phyloP scores from a whole-genome alignment of 2,888 invertebrate species.

The Ganaspis brasiliensis region DNA sequence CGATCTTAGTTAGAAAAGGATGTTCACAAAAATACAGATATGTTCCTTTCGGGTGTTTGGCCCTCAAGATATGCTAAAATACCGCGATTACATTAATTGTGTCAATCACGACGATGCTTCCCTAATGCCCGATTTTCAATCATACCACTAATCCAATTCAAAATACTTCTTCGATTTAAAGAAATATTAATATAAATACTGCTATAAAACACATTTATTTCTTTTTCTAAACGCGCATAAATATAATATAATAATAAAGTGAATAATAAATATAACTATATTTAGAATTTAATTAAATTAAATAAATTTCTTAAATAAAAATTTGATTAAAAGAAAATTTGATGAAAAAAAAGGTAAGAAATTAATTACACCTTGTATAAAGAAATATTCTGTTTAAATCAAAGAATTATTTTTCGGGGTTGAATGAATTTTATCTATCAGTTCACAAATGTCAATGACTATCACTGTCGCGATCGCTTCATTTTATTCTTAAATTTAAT shows the following conservation, averaged over 20 bases:
- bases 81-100: slow-evolving; percentile 34
- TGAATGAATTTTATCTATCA: slow-evolving; percentile 10
- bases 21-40: slow-evolving; percentile 76
- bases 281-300: too few relatives aligned
- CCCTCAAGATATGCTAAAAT: slow-evolving; percentile 29
- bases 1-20: slow-evolving; percentile 70
- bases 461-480: slow-evolving; percentile 15
- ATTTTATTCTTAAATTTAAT: slow-evolving; percentile 67
- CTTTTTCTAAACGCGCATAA: too few relatives aligned
- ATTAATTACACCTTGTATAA: not conserved
- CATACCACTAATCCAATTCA: not conserved
- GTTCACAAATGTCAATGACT: slow-evolving; percentile 17
- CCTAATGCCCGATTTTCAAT: slow-evolving; percentile 15
- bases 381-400: slow-evolving; percentile 2
- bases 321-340: not conserved
- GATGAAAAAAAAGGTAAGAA: not conserved
- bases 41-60: slow-evolving; percentile 60
- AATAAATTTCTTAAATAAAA: too few relatives aligned
- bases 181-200: too few relatives aligned
- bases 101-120: slow-evolving; percentile 4
- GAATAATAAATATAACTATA: too few relatives aligned
- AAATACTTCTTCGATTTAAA: slow-evolving; percentile 5
- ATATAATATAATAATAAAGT: too few relatives aligned
- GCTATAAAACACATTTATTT: too few relatives aligned
- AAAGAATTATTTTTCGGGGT: slow-evolving; percentile 1